phyloP scores from a whole-genome alignment of 2,888 invertebrate species.

The Julus scandinavius region DNA sequence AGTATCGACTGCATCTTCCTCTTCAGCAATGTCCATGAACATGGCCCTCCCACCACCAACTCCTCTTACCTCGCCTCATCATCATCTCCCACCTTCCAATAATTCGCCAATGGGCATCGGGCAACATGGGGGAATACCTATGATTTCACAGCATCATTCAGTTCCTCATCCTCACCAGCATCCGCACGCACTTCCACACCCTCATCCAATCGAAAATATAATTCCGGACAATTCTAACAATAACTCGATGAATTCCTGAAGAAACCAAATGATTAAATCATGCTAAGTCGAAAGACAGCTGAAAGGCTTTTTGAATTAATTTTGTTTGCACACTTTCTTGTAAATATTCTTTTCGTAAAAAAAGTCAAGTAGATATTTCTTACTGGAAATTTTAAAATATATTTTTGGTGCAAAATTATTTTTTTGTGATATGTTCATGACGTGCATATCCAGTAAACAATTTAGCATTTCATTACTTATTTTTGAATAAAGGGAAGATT shows the following conservation, averaged over 20 bases:
- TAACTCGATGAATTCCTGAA: slow-evolving; percentile 48
- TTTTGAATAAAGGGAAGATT: too few species aligned
- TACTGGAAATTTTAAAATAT: not conserved
- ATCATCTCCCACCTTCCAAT: slow-evolving; percentile 33
- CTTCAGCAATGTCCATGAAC: slow-evolving; percentile 41
- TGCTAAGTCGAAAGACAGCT: not conserved
- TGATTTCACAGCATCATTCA: slow-evolving; percentile 31
- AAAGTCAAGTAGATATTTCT: not conserved
- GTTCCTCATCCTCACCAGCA: slow-evolving; percentile 37
- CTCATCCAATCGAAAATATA: slow-evolving; percentile 49
- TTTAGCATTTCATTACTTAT: too few species aligned
- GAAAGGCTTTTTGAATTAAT: not conserved
- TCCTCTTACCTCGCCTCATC: slow-evolving; percentile 19
- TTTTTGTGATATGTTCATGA: not conserved
- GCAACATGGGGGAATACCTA: slow-evolving; percentile 35
- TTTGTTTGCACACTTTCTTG: not conserved
- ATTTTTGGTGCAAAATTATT: slow-evolving; percentile 11
- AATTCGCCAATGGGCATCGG: slow-evolving; percentile 25
- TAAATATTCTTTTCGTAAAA: not conserved
- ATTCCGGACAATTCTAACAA: slow-evolving; percentile 39
- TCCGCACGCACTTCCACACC: slow-evolving; percentile 36
- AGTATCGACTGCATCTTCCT: not conserved
- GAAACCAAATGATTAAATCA: not conserved
- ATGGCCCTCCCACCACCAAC: not conserved
- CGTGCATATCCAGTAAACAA: not conserved